Evolutionary conservation across 2,888 invertebrate genomes (phyloP).

Genomic region (Alcis repandata): DNA sequence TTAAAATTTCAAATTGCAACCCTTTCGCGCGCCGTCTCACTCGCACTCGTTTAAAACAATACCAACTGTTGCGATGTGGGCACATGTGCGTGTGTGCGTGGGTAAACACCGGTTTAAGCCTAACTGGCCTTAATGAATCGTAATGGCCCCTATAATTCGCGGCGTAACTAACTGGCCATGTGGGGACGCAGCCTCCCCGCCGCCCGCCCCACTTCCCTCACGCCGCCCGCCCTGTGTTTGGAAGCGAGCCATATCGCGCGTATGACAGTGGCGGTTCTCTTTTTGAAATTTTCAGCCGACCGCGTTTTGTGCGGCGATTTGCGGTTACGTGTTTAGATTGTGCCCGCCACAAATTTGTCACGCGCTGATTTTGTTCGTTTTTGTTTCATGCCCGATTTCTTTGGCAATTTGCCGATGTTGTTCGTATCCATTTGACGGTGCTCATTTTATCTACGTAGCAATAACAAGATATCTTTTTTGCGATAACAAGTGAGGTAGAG

Average conservation of each 20-base stretch:
- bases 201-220: conserved; percentile 15
- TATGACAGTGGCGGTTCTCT: conserved; percentile 81
- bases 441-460: not conserved
- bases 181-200: conserved; percentile 69
- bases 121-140: conserved; percentile 88
- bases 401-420: conserved; percentile 20
- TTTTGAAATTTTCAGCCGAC: conserved; percentile 81
- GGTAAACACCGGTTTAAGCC: conserved; percentile 87
- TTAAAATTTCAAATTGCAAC: conserved; percentile 77
- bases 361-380: conserved; percentile 48
- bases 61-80: conserved; percentile 72
- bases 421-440: too few species aligned
- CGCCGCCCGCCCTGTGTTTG: conserved; percentile 63
- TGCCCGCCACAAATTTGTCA: conserved; percentile 64
- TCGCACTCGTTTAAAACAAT: conserved; percentile 71
- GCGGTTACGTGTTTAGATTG: conserved; percentile 80
- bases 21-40: conserved; percentile 62
- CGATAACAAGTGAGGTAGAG: too few species aligned
- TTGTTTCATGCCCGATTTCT: conserved; percentile 45
- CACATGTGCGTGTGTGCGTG: conserved; percentile 75
- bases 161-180: conserved; percentile 87
- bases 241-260: conserved; percentile 83
- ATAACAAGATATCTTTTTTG: too few species aligned
- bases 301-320: conserved; percentile 71
- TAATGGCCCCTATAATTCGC: conserved; percentile 88